Evolutionary conservation across 2,797 vertebrate genomes (phyloP).

Genomic region (Enteromius radiatus): DNA sequence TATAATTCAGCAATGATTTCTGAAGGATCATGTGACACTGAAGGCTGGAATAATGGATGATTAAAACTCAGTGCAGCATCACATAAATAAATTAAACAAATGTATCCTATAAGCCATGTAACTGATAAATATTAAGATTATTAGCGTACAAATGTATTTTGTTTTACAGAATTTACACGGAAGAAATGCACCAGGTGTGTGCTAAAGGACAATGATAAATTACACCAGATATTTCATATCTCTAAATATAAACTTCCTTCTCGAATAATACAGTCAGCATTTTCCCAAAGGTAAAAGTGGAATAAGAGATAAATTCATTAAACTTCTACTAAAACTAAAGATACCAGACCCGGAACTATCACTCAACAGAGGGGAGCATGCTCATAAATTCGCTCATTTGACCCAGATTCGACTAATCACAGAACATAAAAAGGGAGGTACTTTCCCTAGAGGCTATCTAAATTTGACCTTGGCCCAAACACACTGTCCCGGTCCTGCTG

Average conservation of each 20-base stretch:
- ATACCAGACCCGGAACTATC: background rate
- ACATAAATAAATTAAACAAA: background rate
- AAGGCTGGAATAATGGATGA: background rate
- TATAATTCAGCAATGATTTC: background rate
- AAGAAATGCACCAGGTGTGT: background rate
- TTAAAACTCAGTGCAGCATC: background rate
- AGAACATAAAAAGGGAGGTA: conserved; percentile 65
- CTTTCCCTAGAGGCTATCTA: conserved; percentile 71
- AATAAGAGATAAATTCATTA: background rate
- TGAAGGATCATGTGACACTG: background rate
- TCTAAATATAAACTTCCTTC: conserved; percentile 16
- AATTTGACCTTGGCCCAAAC: conserved; percentile 61
- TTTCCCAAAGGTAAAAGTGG: conserved; percentile 8
- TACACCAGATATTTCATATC: background rate
- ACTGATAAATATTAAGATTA: background rate
- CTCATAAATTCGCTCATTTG: background rate
- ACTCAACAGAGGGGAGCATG: background rate
- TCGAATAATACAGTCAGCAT: background rate
- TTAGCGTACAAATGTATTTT: background rate
- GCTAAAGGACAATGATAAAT: background rate
- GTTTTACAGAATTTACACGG: background rate
- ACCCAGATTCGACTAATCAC: background rate
- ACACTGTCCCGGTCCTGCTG: conserved; percentile 51
- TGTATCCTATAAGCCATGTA: background rate
- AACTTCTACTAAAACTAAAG: background rate